Conservation (phyloP, 2,113 vertebrate genomes). For the Plecturocebus donacophilus region DNA sequence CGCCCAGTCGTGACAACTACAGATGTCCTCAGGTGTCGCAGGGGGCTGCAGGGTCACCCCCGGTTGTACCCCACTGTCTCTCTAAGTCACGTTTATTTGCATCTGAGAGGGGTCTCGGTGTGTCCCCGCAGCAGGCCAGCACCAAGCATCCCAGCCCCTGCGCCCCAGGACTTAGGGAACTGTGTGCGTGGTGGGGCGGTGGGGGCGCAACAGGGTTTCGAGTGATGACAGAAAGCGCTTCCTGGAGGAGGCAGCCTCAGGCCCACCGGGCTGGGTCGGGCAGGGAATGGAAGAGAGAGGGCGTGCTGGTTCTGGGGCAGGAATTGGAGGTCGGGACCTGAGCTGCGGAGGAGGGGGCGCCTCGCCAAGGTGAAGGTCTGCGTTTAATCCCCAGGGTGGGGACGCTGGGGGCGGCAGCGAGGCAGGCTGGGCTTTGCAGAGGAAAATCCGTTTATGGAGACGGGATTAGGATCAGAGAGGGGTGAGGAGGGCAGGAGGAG, state of each 20-base stretch:
- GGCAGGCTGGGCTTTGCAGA: neutral
- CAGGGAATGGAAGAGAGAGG: neutral
- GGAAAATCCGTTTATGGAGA: constrained; percentile 69
- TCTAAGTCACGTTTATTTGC: neutral
- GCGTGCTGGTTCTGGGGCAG: fast-evolving
- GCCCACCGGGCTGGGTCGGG: neutral
- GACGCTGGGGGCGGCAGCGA: neutral
- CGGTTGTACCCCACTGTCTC: neutral
- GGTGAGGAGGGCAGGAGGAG: fast-evolving
- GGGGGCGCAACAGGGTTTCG: neutral
- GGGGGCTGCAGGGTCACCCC: neutral
- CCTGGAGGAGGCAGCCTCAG: neutral
- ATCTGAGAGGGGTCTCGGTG: neutral
- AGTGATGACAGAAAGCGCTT: neutral
- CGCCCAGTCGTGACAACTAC: neutral
- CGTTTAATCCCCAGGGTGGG: constrained; percentile 24
- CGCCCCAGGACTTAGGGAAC: no score
- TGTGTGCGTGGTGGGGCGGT: neutral
- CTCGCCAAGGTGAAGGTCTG: neutral
- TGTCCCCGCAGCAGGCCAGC: neutral
- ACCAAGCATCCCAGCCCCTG: neutral
- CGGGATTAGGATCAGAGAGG: constrained; percentile 51
- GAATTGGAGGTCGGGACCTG: neutral
- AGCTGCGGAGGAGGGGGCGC: neutral
- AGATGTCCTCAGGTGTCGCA: neutral